Conservation (phyloP, 1,140 invertebrate species). For the Diuraphis noxia region DNA sequence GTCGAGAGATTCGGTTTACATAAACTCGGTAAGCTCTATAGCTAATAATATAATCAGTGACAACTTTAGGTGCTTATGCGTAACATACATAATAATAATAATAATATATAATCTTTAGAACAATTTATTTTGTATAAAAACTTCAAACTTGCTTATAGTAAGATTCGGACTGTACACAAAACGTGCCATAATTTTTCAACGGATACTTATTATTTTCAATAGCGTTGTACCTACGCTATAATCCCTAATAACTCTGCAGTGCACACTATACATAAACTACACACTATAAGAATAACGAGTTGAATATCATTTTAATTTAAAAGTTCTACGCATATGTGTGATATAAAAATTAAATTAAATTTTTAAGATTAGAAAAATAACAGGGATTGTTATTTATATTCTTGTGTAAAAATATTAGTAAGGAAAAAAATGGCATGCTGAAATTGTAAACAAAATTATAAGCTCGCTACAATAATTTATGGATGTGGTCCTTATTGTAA, state of each 20-base stretch:
- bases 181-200: background rate
- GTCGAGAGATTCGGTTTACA: background rate
- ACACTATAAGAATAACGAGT: too few relatives aligned
- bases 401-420: too few relatives aligned
- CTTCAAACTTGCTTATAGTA: background rate
- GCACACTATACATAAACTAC: background rate
- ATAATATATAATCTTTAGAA: background rate
- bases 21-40: background rate
- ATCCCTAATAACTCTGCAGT: too few relatives aligned
- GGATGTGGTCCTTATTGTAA: too few relatives aligned
- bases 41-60: background rate
- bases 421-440: too few relatives aligned
- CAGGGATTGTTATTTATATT: too few relatives aligned
- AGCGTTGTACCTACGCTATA: background rate
- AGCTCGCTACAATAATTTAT: too few relatives aligned
- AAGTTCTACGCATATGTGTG: background rate
- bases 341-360: too few relatives aligned
- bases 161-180: background rate
- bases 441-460: too few relatives aligned
- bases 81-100: background rate
- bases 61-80: background rate
- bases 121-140: background rate
- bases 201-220: background rate
- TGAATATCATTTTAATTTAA: background rate
- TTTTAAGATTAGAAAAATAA: too few relatives aligned